Conservation (phyloP, 2,113 vertebrate species). For the rabbit (Oryctolagus cuniculus) region DNA sequence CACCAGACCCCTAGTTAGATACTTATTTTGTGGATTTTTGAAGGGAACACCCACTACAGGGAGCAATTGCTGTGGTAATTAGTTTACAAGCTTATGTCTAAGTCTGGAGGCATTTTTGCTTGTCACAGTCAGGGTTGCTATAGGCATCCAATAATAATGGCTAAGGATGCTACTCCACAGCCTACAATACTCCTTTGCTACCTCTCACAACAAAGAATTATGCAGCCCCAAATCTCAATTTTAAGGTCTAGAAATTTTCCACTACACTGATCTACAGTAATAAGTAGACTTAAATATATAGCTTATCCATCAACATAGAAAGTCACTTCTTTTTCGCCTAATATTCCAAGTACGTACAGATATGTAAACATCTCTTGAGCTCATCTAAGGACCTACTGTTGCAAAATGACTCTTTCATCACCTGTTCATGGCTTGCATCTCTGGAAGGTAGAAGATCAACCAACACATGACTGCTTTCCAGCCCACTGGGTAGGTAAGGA, state of each 20-base stretch:
- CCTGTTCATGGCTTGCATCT: not conserved
- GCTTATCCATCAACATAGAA: not conserved
- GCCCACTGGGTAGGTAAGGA: not conserved
- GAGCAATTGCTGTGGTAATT: not conserved
- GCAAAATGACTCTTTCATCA: not conserved
- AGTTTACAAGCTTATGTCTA: not conserved
- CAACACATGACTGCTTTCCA: not conserved
- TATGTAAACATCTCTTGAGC: not conserved
- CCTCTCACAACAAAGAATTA: not conserved
- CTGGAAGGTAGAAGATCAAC: not conserved
- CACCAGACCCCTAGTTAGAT: not conserved
- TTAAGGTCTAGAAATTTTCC: not conserved
- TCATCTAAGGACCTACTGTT: not conserved
- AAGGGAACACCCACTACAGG: not conserved
- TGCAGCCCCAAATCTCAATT: not conserved
- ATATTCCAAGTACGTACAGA: not conserved
- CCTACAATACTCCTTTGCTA: too few relatives aligned
- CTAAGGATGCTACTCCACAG: not conserved
- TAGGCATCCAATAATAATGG: not conserved
- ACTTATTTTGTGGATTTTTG: not conserved
- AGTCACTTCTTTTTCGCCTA: not conserved
- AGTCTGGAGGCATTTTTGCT: not conserved
- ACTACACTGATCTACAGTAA: not conserved
- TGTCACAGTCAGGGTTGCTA: not conserved
- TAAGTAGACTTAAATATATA: not conserved